These are phyloP conservation scores for Drosophila athabasca DNA, from an alignment of 1,140 invertebrate genomes.

Conservation along the genomic window DNA sequence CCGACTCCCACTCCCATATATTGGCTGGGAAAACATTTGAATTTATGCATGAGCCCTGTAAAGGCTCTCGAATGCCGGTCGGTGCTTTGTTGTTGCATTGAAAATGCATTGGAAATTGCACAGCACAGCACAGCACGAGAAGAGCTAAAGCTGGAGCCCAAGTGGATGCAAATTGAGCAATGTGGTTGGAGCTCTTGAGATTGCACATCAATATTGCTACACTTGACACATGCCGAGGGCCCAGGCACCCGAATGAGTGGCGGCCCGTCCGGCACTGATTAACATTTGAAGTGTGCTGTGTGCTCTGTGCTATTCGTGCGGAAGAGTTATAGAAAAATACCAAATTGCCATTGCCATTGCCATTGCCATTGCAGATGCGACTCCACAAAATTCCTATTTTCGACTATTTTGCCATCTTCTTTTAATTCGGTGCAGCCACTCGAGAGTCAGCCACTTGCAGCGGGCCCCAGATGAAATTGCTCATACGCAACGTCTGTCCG, in stretches of 20 bases:
- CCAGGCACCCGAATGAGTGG: slow-evolving; percentile 10
- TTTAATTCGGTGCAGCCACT: slow-evolving; percentile 16
- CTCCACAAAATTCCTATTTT: slow-evolving; percentile 8
- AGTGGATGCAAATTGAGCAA: slow-evolving; percentile 67
- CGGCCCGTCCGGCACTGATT: slow-evolving; percentile 53
- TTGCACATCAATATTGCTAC: slow-evolving; percentile 73
- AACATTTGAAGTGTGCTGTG: slow-evolving; percentile 57
- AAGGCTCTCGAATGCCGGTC: slow-evolving; percentile 18
- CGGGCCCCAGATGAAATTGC: slow-evolving; percentile 29
- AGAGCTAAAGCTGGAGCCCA: slow-evolving; percentile 17
- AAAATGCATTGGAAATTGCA: slow-evolving; percentile 72
- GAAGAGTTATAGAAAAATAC: slow-evolving; percentile 26
- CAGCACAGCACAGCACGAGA: slow-evolving; percentile 12
- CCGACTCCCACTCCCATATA: slow-evolving; percentile 22
- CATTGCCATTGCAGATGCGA: slow-evolving; percentile 22
- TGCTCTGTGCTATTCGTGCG: slow-evolving; percentile 9
- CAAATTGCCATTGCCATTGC: slow-evolving; percentile 33
- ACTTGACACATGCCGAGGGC: slow-evolving; percentile 65
- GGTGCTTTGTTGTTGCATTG: slow-evolving; percentile 49
- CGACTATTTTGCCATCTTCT: slow-evolving; percentile 6
- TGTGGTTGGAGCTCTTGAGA: slow-evolving; percentile 59
- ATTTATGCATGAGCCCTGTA: slow-evolving; percentile 70
- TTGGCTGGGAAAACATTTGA: slow-evolving; percentile 65
- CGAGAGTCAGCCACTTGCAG: slow-evolving; percentile 23
- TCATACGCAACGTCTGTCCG: slow-evolving; percentile 41